Conservation (phyloP, 37 sponge, comb jelly and placozoan genomes). For the Halichondria panicea region DNA sequence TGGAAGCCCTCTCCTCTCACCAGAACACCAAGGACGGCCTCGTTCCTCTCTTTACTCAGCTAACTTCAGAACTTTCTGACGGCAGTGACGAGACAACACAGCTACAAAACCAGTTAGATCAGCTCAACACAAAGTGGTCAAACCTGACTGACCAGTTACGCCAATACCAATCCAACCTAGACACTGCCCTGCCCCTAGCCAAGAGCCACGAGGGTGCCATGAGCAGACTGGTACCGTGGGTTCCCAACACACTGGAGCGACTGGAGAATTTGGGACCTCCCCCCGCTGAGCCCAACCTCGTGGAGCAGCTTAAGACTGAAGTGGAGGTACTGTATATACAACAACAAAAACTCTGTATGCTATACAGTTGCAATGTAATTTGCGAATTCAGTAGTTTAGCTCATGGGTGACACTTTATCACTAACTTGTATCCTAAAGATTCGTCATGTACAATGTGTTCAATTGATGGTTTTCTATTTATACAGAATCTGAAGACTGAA, state of each 20-base stretch:
- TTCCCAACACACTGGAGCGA: slow-evolving; percentile 19
- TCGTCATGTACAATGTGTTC: no score
- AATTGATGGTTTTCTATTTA: neutral
- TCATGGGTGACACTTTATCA: no score
- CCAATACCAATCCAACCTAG: slow-evolving; percentile 21
- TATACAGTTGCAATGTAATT: no score
- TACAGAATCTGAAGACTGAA: slow-evolving; percentile 47
- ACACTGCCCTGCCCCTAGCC: slow-evolving; percentile 27
- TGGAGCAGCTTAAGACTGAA: slow-evolving; percentile 44
- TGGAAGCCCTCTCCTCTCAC: slow-evolving; percentile 14
- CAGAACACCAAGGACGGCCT: slow-evolving; percentile 24
- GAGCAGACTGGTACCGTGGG: slow-evolving; percentile 40
- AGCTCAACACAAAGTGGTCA: slow-evolving; percentile 19
- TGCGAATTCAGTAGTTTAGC: no score
- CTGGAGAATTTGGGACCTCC: slow-evolving; percentile 25
- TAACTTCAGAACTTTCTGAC: slow-evolving; percentile 25
- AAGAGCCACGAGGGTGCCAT: slow-evolving; percentile 38
- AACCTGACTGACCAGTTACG: slow-evolving; percentile 32
- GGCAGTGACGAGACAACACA: slow-evolving; percentile 17
- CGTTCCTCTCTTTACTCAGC: slow-evolving; percentile 3
- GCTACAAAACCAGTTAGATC: slow-evolving; percentile 33
- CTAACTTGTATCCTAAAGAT: no score
- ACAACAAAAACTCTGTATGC: no score
- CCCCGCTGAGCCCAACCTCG: slow-evolving; percentile 51
- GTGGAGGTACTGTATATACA: slow-evolving; percentile 66